These are phyloP conservation scores for Xerus rutilus DNA, from an alignment of 2,797 vertebrate genomes.

Conservation along the genomic window DNA sequence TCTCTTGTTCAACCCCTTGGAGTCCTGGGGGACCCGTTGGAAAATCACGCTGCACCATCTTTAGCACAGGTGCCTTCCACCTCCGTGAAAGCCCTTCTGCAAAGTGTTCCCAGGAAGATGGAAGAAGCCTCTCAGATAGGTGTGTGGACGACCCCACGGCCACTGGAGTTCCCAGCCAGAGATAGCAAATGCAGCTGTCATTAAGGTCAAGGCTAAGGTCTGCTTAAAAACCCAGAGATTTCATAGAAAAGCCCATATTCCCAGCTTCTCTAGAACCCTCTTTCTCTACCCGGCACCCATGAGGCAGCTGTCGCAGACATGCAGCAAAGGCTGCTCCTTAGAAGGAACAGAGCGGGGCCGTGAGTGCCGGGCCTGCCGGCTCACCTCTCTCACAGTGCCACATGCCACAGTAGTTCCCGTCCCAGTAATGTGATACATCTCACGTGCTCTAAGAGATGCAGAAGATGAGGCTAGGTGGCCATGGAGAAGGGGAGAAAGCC, in stretches of 20 bases:
- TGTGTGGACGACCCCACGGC: rapidly evolving
- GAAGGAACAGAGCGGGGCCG: background rate
- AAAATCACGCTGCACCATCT: rapidly evolving
- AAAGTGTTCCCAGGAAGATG: too few species aligned
- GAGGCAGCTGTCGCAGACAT: too few species aligned
- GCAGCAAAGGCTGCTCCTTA: rapidly evolving
- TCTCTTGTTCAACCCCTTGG: rapidly evolving
- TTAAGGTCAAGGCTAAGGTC: too few species aligned
- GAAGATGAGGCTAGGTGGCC: rapidly evolving
- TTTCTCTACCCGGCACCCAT: background rate
- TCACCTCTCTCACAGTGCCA: too few species aligned
- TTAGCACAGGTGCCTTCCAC: background rate
- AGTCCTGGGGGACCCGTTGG: background rate
- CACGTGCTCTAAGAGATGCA: background rate
- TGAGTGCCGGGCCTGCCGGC: background rate
- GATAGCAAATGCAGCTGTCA: background rate
- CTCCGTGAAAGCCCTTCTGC: background rate
- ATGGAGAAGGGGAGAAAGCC: too few species aligned
- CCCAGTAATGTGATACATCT: background rate
- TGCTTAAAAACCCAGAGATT: background rate
- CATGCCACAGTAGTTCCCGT: background rate
- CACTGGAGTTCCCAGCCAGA: background rate
- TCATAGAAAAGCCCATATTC: background rate
- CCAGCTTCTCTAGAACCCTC: background rate
- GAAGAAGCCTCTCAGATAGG: background rate